Conservation (phyloP, 2,888 invertebrate species). For the Rotaria sp. region DNA sequence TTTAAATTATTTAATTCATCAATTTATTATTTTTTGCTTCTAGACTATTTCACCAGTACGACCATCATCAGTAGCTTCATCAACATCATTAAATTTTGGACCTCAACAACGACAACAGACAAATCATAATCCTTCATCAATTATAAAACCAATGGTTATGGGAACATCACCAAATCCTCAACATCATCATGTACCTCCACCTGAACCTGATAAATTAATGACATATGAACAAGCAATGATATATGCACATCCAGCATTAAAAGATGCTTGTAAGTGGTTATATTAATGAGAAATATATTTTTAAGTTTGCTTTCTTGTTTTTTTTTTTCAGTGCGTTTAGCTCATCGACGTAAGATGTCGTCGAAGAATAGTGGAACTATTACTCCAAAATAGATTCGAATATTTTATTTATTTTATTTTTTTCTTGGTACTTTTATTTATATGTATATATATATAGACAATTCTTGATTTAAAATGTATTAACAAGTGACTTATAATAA, state of each 20-base stretch:
- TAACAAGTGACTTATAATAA: no score
- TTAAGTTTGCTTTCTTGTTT: no score
- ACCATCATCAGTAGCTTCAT: neutral
- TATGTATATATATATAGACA: neutral
- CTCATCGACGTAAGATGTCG: neutral
- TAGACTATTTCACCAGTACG: neutral
- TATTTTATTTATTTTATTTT: neutral
- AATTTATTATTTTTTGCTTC: neutral
- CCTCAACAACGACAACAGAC: neutral
- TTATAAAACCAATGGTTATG: neutral
- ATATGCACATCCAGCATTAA: neutral
- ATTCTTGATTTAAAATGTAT: neutral
- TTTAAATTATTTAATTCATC: no score
- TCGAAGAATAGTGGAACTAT: neutral
- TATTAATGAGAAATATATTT: no score
- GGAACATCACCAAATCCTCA: neutral
- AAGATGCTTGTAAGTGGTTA: neutral
- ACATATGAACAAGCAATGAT: slow-evolving; percentile 13
- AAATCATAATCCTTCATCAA: neutral
- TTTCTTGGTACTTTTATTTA: neutral
- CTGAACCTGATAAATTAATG: slow-evolving; percentile 5
- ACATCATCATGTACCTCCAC: neutral
- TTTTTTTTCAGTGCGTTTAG: neutral
- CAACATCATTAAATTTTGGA: neutral
- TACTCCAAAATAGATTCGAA: neutral